Percentiles rank a stretch among this genome's conserved stretches.
phyloP scores from a whole-genome alignment of 2,113 vertebrate genomes.

The Paedocypris sp. region DNA sequence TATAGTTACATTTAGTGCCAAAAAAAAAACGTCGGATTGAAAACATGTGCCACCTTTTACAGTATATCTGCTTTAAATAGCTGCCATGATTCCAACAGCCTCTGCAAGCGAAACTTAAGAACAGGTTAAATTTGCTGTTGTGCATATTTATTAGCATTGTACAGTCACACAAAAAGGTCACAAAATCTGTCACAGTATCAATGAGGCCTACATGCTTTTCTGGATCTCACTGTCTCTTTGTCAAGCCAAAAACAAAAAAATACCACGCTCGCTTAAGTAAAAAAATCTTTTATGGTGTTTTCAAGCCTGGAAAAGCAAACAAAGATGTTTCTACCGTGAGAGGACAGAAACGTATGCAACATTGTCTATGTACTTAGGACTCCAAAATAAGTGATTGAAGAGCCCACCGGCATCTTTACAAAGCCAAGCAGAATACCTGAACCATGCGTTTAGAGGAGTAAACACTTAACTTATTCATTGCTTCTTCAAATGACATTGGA shows the following conservation, averaged over 20 bases:
- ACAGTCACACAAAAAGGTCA: too few species aligned
- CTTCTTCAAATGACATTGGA: constrained; percentile 44
- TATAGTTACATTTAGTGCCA: constrained; percentile 35
- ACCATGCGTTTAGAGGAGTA: constrained; percentile 48
- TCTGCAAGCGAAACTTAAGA: too few species aligned
- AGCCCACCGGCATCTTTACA: constrained; percentile 43
- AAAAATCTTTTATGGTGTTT: constrained; percentile 58
- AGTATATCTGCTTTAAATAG: constrained; percentile 16
- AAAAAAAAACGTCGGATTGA: constrained; percentile 25
- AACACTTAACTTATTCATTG: constrained; percentile 47
- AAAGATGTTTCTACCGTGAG: constrained; percentile 50
- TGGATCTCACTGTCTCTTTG: too few species aligned
- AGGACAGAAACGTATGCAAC: constrained; percentile 41
- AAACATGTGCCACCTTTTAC: constrained; percentile 37
- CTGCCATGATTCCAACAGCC: too few species aligned
- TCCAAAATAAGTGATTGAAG: constrained; percentile 57
- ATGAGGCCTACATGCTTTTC: too few species aligned
- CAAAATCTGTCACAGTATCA: too few species aligned
- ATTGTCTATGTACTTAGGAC: constrained; percentile 56
- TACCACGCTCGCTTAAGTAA: constrained; percentile 53
- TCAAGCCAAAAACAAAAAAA: too few species aligned
- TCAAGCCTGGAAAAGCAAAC: constrained; percentile 43
- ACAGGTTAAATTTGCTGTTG: too few species aligned
- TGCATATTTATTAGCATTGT: too few species aligned
- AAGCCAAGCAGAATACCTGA: constrained; percentile 45